A percentile compares a stretch with the other conserved stretches of the same genome.
phyloP scores from a whole-genome alignment of 2,113 vertebrate genomes.

The Cromileptes altivelis region DNA sequence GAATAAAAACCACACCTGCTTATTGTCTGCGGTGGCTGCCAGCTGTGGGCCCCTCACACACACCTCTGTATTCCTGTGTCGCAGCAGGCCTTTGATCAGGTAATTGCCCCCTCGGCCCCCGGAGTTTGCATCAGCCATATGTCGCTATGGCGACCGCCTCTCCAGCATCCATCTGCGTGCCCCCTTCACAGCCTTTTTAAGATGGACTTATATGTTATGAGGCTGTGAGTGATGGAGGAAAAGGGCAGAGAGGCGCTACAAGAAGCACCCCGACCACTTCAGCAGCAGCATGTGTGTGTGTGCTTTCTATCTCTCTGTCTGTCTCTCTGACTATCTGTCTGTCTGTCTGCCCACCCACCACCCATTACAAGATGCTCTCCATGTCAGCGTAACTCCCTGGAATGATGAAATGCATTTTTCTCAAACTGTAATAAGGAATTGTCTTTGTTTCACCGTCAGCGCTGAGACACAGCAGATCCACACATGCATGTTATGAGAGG shows the following conservation, averaged over 20 bases:
- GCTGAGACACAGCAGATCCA: background rate
- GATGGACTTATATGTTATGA: conserved; percentile 49
- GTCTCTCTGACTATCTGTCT: background rate
- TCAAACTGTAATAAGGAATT: conserved; percentile 6
- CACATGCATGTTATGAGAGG: conserved; percentile 3
- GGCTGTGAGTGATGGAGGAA: conserved; percentile 30
- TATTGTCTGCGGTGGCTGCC: conserved; percentile 64
- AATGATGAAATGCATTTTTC: background rate
- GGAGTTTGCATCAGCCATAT: conserved; percentile 77
- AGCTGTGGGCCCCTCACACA: conserved; percentile 72
- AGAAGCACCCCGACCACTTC: background rate
- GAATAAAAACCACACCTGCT: conserved; percentile 43
- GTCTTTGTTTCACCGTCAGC: conserved; percentile 18
- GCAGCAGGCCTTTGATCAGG: conserved; percentile 84
- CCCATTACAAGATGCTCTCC: background rate
- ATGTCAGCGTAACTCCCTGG: background rate
- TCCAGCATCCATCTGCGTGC: conserved; percentile 65
- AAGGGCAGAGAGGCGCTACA: background rate
- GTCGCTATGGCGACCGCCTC: conserved; percentile 79
- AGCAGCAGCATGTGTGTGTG: background rate
- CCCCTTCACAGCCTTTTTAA: conserved; percentile 68
- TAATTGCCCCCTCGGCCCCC: conserved; percentile 82
- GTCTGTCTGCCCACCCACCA: background rate
- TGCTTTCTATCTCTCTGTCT: background rate
- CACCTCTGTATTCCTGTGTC: conserved; percentile 69